Percentiles rank a stretch among this genome's conserved stretches.
Evolutionary conservation across 1,140 invertebrate species (phyloP).

Genomic region (Trissolcus basalis): DNA sequence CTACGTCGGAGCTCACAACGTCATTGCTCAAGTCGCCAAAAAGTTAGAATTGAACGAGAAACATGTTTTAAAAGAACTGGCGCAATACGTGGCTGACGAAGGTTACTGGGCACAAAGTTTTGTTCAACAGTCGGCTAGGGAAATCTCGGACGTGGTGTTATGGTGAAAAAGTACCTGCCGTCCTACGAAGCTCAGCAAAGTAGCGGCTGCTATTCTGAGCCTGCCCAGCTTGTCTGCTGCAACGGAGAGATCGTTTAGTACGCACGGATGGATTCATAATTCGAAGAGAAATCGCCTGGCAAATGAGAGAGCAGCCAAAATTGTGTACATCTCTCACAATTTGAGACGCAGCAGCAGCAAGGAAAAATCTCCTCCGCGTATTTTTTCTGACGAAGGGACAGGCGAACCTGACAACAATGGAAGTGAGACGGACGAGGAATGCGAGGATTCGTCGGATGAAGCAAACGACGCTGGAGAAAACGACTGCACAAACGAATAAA

Average conservation of each 20-base stretch:
- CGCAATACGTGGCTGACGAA: conserved; percentile 9
- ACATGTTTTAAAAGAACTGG: conserved; percentile 61
- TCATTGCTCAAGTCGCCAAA: conserved; percentile 24
- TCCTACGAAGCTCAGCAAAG: conserved; percentile 14
- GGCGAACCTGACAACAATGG: too few relatives aligned
- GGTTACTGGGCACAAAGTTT: conserved; percentile 1
- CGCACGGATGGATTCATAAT: conserved; percentile 32
- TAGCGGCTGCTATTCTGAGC: conserved; percentile 6
- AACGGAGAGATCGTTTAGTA: conserved; percentile 25
- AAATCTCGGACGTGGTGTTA: neutral
- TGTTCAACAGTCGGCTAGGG: neutral
- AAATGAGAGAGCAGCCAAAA: conserved; percentile 18
- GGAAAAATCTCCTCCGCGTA: too few relatives aligned
- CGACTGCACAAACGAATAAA: too few relatives aligned
- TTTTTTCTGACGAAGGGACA: too few relatives aligned
- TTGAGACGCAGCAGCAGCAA: neutral
- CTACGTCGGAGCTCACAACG: conserved; percentile 8
- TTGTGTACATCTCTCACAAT: conserved; percentile 40
- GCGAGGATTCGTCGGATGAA: too few relatives aligned
- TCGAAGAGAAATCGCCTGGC: conserved; percentile 33
- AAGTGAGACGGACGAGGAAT: too few relatives aligned
- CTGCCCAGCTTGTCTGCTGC: conserved; percentile 18
- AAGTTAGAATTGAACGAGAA: conserved; percentile 28
- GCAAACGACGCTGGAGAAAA: too few relatives aligned
- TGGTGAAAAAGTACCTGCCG: conserved; percentile 25